phyloP scores from a whole-genome alignment of 2,888 invertebrate genomes.

The Tiliacea citrago region DNA sequence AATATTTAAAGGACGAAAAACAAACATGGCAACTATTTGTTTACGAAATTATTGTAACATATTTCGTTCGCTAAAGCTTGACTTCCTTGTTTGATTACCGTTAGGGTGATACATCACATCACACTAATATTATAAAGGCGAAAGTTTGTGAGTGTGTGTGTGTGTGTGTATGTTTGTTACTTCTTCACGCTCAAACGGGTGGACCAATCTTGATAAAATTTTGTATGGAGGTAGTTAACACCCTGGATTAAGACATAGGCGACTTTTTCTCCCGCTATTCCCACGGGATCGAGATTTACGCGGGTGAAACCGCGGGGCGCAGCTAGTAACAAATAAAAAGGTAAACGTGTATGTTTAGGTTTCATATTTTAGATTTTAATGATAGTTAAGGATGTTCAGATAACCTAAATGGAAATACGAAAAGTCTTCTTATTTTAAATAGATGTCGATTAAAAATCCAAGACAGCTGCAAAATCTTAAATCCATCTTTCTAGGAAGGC shows the following conservation, averaged over 20 bases:
- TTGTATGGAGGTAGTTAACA: too few species aligned
- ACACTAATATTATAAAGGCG: too few species aligned
- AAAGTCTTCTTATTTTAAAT: neutral
- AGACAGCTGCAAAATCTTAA: neutral
- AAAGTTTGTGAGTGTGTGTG: too few species aligned
- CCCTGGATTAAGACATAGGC: too few species aligned
- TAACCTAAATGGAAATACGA: neutral
- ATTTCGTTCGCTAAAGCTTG: neutral
- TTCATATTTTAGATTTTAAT: neutral
- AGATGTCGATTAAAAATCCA: neutral
- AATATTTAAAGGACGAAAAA: neutral
- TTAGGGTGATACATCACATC: neutral
- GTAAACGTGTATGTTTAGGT: too few species aligned
- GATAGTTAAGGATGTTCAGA: neutral
- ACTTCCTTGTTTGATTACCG: neutral
- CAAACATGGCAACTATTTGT: constrained; percentile 8
- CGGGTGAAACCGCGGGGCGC: too few species aligned
- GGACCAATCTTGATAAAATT: too few species aligned
- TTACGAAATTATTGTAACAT: neutral
- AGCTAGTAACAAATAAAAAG: neutral
- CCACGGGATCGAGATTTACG: too few species aligned
- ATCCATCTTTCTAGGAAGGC: neutral
- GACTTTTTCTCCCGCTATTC: too few species aligned
- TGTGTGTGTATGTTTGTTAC: too few species aligned
- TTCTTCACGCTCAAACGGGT: too few species aligned